Base-by-base conservation (phyloP, 2,113 vertebrate species). In the Phoenicopterus ruber region DNA sequence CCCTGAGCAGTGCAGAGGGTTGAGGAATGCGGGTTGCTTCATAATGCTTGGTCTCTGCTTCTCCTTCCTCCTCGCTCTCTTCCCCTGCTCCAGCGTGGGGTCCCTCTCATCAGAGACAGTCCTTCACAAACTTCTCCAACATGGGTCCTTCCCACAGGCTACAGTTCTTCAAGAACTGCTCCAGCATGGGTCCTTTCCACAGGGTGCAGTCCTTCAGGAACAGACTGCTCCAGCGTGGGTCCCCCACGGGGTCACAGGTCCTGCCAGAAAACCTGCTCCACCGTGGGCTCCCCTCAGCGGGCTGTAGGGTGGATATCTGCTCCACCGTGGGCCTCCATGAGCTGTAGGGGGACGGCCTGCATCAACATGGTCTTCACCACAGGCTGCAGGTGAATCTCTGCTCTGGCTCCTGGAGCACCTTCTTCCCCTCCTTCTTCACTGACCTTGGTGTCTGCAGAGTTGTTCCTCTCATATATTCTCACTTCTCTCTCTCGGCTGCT, bases 361-460 rank as follows among this genome's bases (percentile, higher is more conserved):
- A 15, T n/a, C 58, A 49, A 13, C 12, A 3, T 18, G 18, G 15
- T 42, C 17, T 17, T 62, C 38, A 40, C 31, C 4, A 0, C 0
- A 5, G 28, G 5, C 10, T 44, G 31, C 24, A 17, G 28, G 52
- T 29, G 38, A 50, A 36, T 55, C 11, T 52, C 38, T 63, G 26
- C 49, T 78, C 25, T 25, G 13, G 40, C 4, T 1, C 21, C 4
- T 55, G 44, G 22, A 86, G 22, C 22, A 14, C 26, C 15, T 77
- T 28, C 21, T 66, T 11, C 8, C 7, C 1, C 22, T 73, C 32
- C 54, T 59, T 3, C 36, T 73, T 70, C 73, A 40, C 18, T 80
- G 81, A 7, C 49, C 11, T 18, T 12, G 42, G 6, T 49, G 17
- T 49, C 52, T 84, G 47, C 58, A 31, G 14, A 47, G 44, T 31